Conservation (phyloP, 2,888 invertebrate species). For the Habrosyne pyritoides region DNA sequence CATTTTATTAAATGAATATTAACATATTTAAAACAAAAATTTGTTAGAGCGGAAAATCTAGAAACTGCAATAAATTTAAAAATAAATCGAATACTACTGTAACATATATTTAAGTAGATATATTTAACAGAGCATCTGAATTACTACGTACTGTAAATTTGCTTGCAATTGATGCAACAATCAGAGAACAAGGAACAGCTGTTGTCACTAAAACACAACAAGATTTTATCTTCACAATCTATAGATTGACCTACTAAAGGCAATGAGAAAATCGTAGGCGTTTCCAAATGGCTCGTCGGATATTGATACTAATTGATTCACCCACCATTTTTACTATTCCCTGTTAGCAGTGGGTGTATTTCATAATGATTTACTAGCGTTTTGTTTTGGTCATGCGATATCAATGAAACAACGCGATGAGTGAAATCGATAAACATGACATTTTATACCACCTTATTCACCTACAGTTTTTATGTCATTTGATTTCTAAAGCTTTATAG, state of each 20-base stretch:
- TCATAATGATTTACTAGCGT: neutral
- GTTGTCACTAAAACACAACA: neutral
- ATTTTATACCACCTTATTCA: slow-evolving; percentile 23
- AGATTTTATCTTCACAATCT: neutral
- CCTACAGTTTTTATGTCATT: slow-evolving; percentile 3
- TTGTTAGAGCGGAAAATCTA: neutral
- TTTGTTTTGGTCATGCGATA: neutral
- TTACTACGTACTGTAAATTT: neutral
- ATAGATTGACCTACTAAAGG: slow-evolving; percentile 9
- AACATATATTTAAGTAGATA: neutral
- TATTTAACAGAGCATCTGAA: neutral
- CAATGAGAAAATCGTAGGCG: slow-evolving; percentile 22
- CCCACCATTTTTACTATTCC: slow-evolving; percentile 13
- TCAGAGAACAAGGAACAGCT: neutral
- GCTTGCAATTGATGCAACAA: neutral
- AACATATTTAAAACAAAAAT: too few relatives aligned
- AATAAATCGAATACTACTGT: too few relatives aligned
- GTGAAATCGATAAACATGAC: slow-evolving; percentile 12
- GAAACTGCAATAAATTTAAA: too few relatives aligned
- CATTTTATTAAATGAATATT: neutral
- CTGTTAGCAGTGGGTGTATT: neutral
- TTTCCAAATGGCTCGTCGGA: slow-evolving; percentile 17
- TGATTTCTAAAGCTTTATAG: too few relatives aligned
- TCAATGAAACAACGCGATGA: slow-evolving; percentile 1
- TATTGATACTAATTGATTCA: slow-evolving; percentile 24